Conservation (phyloP, 2,113 vertebrate species). For the Chunga burmeisteri region DNA sequence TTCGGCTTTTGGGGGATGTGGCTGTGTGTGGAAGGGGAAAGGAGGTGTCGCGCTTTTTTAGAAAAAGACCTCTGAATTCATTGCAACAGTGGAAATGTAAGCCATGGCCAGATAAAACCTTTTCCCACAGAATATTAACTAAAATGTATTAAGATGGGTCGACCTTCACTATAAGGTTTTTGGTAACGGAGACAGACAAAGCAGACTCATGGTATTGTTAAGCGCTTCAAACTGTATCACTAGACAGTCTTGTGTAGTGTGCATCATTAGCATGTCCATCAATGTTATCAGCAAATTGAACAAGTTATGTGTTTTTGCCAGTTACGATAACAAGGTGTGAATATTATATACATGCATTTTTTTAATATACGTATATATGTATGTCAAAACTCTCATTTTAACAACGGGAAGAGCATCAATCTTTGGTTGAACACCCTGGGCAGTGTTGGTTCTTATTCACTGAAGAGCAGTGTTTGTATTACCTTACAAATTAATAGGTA, state of each 20-base stretch:
- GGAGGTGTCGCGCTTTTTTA: not conserved
- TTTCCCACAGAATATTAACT: not conserved
- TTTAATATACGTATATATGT: not conserved
- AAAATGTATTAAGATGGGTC: not conserved
- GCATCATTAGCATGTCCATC: fast-evolving
- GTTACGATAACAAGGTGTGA: not conserved
- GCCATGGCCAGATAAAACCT: not conserved
- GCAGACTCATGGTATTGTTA: no score
- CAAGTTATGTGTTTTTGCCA: not conserved
- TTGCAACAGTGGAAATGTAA: not conserved
- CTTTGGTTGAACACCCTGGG: not conserved
- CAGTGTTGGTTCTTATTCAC: not conserved
- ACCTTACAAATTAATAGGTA: no score
- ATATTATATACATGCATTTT: not conserved
- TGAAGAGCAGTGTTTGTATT: no score
- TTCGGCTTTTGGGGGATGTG: not conserved
- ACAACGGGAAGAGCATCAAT: not conserved
- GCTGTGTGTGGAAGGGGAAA: no score
- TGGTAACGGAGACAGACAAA: not conserved
- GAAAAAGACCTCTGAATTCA: not conserved
- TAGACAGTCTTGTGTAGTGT: not conserved
- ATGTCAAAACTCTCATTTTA: not conserved
- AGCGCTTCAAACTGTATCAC: not conserved
- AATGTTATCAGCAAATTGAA: not conserved
- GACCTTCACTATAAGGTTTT: not conserved